Conservation (phyloP, 2,797 vertebrate species). For the Helicolenus hilgendorfi region DNA sequence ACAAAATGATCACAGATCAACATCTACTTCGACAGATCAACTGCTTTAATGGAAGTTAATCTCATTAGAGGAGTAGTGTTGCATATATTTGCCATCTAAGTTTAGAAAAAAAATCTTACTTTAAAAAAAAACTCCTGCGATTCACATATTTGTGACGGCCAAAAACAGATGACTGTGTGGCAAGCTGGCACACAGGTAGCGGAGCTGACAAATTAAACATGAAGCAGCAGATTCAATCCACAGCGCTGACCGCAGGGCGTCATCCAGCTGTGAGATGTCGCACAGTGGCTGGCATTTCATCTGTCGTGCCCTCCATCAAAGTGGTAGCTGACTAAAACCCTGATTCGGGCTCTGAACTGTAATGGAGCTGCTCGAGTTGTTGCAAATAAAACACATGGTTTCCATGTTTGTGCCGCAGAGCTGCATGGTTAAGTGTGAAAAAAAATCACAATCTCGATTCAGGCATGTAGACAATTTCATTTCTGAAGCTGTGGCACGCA, state of each 20-base stretch:
- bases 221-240: slow-evolving; percentile 18
- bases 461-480: neutral
- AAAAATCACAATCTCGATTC: neutral
- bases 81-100: neutral
- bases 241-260: slow-evolving; percentile 31
- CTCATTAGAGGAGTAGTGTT: neutral
- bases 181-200: neutral
- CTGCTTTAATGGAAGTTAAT: neutral
- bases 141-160: neutral
- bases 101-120: neutral
- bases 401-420: neutral
- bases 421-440: neutral
- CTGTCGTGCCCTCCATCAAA: slow-evolving; percentile 27
- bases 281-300: slow-evolving; percentile 28
- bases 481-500: neutral
- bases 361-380: neutral
- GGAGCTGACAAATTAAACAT: slow-evolving; percentile 42
- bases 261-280: slow-evolving; percentile 46
- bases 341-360: slow-evolving; percentile 10
- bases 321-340: neutral
- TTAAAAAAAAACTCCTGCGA: neutral
- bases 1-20: neutral
- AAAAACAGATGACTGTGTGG: neutral
- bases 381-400: neutral
- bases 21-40: neutral